Base-by-base conservation (phyloP, 2,113 vertebrate genomes). In the Vimba vimba region DNA sequence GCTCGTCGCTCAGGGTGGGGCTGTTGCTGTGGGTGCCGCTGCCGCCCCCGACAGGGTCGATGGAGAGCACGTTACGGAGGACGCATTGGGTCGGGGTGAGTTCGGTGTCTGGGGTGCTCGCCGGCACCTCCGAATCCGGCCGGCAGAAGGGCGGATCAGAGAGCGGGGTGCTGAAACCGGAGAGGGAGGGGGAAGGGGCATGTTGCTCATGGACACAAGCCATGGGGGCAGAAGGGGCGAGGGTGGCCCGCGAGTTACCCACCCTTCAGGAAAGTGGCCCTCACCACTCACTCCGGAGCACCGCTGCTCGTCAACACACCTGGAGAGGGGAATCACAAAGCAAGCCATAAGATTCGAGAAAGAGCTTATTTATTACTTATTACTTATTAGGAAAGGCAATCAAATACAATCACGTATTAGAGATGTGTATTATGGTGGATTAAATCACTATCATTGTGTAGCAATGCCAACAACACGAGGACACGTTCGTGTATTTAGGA, bases 1-100 rank as follows among this genome's bases (percentile, higher is more conserved):
- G 88, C 92, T 97, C 97, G 76, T 97, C 97, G n/a, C 95, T 89
- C 60, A 96, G 94, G 50, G 96, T 93, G 91, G 96, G 95, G 92
- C 93, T 95, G 86, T 94, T 87, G 91, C 30, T 93, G 86, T 0
- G 86, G 4, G 76, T 83, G 13, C 85, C 87, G 30, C 92, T 88
- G 4, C 91, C 92, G 21, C 93, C 91, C 6, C 90, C 93, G 15
- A 96, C 95, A 0, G 95, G 96, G 79, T 96, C 93, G 3, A 96
- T 94, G 75, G 96, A 97, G 83, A 98, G 94, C 59, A 97, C 97
- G 13, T 97, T 97, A n/a, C 97, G 95, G 59, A 98, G 93, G 43
- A 97, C 97, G 79, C 97, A 98, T 92, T 98, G 97, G 30, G 97
- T 98, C 12, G 97, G 97, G 1, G 97, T 98, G 86, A 98, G 93